Base-by-base conservation (phyloP, 2,888 invertebrate species). In the Nomada ferruginata region DNA sequence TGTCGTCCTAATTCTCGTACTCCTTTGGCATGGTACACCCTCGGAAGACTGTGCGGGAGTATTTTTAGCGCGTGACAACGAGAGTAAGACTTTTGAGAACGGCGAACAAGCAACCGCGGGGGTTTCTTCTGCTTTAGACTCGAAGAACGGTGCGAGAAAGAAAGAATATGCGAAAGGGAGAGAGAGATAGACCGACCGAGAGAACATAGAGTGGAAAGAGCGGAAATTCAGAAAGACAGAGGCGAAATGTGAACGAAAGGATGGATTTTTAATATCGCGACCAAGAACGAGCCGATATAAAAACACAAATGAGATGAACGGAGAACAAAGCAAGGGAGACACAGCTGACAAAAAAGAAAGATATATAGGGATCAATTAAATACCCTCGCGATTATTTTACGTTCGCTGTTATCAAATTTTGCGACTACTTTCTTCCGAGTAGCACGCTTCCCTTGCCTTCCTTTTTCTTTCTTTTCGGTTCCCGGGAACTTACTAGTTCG, bases 21-120 rank as follows among this genome's bases (percentile, higher is more conserved):
- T 86, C 82, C 88, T 86, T 85, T 86, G 83, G 85, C 89, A 90
- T 91, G 85, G 85, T 87, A 91, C 70, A 85, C 79, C 77, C 79
- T 82, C 77, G 75, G 83, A 85, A 83, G 82, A 84, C 84, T 77
- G 83, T 85, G 79, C 83, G 75, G 78, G 74, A 79, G 81, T 90
- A 90, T 90, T 90, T 90, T 87, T 90, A 90, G 90, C 90, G 84
- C 86, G 85, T 88, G 90, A 89, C 90, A 88, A 83, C 78, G 74
- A 70, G 68, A 75, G 73, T 75, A 65, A 82, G 75, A 78, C 70
- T 80, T 80, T 83, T 74, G 76, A 75, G 79, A 79, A 83, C 76
- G 36, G 36, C 36, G 80, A 82, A 84, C 79, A 75, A 77, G 57
- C 76, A 53, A 76, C 57, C 76, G 80, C 75, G 81, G 81, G 72